Evolutionary conservation across 2,888 invertebrate genomes (phyloP), one percentile per base, ranked within the genome.

Genomic region (Yponomeuta sedellus): DNA sequence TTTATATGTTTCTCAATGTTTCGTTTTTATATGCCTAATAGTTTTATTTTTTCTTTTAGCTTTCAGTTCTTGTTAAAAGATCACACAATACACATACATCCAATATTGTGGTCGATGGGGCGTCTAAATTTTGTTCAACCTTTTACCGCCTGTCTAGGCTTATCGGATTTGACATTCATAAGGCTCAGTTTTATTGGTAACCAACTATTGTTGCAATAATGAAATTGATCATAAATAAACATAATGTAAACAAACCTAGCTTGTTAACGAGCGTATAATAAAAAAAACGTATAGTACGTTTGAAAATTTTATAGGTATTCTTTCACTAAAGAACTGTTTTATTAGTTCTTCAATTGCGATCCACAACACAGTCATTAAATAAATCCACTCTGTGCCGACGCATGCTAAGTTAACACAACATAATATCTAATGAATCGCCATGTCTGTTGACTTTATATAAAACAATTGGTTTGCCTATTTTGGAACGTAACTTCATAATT

Each of bases 231-330:
- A 61, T 65, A 61, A 39, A 28, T 70, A 70, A 70, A 69, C 70
- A 69, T 68, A 68, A 69, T 71, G 73, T 71, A 70, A 71, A 73
- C 71, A 72, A 71, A 69, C 64, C 66, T 66, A 69, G 52, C 64
- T 69, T 66, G 70, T 69, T 72, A 69, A 69, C 69, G 69, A 67
- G 67, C 69, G 67, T 67, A 69, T 68, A 70, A 69, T 71, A 25
- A 71, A 70, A 52, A 72, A 71, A 69, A n/a, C n/a, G 67, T 28
- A 34, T 64, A n/a, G 57, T 28, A 22, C 56, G 39, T 61, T 25
- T 61, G 11, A 16, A 12, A 52, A 12, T 16, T 44, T 10, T 5
- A 44, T 44, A 6, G 2, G 2, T 28, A 28, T 52, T 52, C 44
- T 44, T 44, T 16, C 16, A 52, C 44, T 52, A 16, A 3, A 12